Percentiles rank a stretch among this genome's conserved stretches.
These are phyloP conservation scores for Drosophila grimshawi DNA, from an alignment of 1,140 invertebrate genomes.

Conservation along the genomic window DNA sequence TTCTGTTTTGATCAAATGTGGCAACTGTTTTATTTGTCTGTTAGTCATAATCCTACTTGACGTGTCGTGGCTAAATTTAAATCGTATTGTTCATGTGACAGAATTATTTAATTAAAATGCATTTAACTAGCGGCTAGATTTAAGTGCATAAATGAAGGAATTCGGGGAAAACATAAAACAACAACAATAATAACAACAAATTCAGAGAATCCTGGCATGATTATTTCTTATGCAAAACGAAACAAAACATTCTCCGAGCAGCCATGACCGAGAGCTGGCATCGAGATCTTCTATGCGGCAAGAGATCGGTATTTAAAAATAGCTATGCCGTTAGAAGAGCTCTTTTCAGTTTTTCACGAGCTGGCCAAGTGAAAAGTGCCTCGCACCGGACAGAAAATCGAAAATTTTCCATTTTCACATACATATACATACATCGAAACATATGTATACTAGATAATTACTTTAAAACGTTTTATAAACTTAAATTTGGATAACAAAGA, in stretches of 20 bases:
- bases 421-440: slow-evolving; percentile 25
- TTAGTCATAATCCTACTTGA: slow-evolving; percentile 72
- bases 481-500: slow-evolving; percentile 11
- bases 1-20: slow-evolving; percentile 59
- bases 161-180: slow-evolving; percentile 14
- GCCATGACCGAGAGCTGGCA: slow-evolving; percentile 19
- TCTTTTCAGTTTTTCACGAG: slow-evolving; percentile 77
- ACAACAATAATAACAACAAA: not conserved
- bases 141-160: slow-evolving; percentile 46
- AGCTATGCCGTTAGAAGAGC: slow-evolving; percentile 55
- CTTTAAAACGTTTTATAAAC: slow-evolving; percentile 16
- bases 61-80: slow-evolving; percentile 71
- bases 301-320: slow-evolving; percentile 68
- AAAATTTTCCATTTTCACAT: slow-evolving; percentile 62
- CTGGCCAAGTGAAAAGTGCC: slow-evolving; percentile 71
- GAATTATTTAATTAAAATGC: slow-evolving; percentile 65
- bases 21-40: slow-evolving; percentile 59
- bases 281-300: slow-evolving; percentile 9
- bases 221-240: slow-evolving; percentile 1
- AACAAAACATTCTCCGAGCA: slow-evolving; percentile 47
- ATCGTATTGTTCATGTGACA: slow-evolving; percentile 64
- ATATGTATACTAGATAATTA: slow-evolving; percentile 71
- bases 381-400: slow-evolving; percentile 54
- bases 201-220: slow-evolving; percentile 25
- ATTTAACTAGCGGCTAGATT: slow-evolving; percentile 21